A percentile compares a stretch with the other conserved stretches of the same genome.
phyloP scores from a whole-genome alignment of 2,888 invertebrate genomes.

The Drosophila kambysellisi region DNA sequence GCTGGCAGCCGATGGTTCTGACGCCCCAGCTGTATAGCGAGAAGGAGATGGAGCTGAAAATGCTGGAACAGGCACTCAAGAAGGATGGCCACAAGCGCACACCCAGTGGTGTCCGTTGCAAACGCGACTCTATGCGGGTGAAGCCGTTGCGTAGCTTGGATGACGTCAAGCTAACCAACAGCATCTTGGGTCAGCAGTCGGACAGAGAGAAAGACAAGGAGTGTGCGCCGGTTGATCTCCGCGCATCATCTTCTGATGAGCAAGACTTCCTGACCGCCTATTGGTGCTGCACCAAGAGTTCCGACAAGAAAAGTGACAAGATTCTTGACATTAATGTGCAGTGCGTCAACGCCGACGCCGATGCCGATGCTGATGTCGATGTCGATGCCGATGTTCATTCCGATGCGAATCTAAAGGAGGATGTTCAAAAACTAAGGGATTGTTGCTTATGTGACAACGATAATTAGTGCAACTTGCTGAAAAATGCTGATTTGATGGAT shows the following conservation, averaged over 20 bases:
- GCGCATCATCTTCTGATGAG: conserved; percentile 42
- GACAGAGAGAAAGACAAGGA: conserved; percentile 1
- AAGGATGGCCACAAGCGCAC: conserved; percentile 6
- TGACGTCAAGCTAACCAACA: background rate
- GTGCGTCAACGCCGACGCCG: background rate
- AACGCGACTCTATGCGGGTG: background rate
- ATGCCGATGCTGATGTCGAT: background rate
- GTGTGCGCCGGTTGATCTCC: background rate
- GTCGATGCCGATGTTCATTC: background rate
- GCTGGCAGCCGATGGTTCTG: conserved; percentile 62
- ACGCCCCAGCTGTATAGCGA: conserved; percentile 58
- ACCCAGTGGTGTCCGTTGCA: background rate
- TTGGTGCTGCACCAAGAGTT: conserved; percentile 32
- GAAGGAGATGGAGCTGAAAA: conserved; percentile 54
- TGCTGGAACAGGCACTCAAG: conserved; percentile 31
- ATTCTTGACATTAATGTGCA: background rate
- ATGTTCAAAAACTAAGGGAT: background rate
- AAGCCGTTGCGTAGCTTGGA: conserved; percentile 10
- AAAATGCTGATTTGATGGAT: background rate
- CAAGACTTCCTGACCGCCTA: conserved; percentile 50
- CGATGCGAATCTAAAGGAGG: background rate
- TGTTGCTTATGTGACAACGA: background rate
- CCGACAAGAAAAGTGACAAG: background rate
- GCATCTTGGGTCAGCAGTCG: background rate
- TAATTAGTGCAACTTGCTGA: background rate